Conservation (phyloP, 2,113 vertebrate species). For the Sclerurus mexicanus region DNA sequence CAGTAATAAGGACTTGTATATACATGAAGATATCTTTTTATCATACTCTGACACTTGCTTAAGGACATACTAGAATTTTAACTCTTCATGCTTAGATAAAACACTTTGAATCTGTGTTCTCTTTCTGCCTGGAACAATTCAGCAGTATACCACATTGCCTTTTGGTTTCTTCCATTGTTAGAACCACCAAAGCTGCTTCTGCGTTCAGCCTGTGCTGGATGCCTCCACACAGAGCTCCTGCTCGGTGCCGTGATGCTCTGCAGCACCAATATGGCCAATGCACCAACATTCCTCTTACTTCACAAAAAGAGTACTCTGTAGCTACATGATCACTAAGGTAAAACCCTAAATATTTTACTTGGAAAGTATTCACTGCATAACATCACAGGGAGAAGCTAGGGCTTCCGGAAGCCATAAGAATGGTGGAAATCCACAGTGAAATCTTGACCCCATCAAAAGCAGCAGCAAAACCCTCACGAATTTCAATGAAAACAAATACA, state of each 20-base stretch:
- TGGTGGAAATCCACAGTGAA: not conserved
- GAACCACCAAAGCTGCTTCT: not conserved
- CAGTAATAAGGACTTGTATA: not conserved
- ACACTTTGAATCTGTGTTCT: not conserved
- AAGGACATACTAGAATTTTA: conserved; percentile 6
- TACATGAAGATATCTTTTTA: not conserved
- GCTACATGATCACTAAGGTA: not conserved
- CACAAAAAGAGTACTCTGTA: not conserved
- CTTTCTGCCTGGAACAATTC: not conserved
- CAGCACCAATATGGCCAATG: fast-evolving
- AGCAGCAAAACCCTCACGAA: not conserved
- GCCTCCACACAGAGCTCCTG: not conserved
- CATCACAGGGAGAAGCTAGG: not conserved
- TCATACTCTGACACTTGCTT: not conserved
- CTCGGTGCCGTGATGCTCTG: not conserved
- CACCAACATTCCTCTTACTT: not conserved
- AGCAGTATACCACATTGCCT: not conserved
- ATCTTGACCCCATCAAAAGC: not conserved
- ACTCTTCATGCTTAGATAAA: not conserved
- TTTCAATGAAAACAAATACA: not conserved
- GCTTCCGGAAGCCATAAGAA: not conserved
- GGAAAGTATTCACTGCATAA: not conserved
- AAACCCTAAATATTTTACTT: not conserved
- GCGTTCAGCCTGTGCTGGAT: not conserved
- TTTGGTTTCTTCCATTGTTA: not conserved